phyloP scores from a whole-genome alignment of 2,888 invertebrate species.

The Lasioglossum malachurum region DNA sequence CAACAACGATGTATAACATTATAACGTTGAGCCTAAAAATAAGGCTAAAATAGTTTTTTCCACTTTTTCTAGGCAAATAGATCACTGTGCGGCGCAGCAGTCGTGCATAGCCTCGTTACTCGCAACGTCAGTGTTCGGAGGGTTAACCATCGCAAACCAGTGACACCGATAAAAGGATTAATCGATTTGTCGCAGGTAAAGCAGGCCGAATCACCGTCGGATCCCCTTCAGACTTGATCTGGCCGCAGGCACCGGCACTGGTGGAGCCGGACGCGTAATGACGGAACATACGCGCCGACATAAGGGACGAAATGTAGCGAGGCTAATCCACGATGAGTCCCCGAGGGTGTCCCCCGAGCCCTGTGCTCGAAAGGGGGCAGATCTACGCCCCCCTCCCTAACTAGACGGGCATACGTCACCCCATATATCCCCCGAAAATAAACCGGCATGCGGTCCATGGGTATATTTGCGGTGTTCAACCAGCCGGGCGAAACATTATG shows the following conservation, averaged over 20 bases:
- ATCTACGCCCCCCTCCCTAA: slow-evolving; percentile 56
- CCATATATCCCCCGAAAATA: slow-evolving; percentile 59
- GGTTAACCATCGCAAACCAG: slow-evolving; percentile 18
- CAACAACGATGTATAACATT: too few relatives aligned
- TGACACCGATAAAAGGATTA: slow-evolving; percentile 53
- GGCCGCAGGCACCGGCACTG: slow-evolving; percentile 13
- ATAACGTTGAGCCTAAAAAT: too few relatives aligned
- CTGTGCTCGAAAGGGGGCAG: slow-evolving; percentile 25
- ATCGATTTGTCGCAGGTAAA: slow-evolving; percentile 53
- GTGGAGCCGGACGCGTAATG: slow-evolving; percentile 60
- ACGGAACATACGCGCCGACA: slow-evolving; percentile 82
- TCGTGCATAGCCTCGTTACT: neutral
- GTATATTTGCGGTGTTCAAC: slow-evolving; percentile 80
- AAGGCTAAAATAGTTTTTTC: too few relatives aligned
- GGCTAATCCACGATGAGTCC: slow-evolving; percentile 80
- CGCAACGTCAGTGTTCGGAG: neutral
- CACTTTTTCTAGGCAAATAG: too few relatives aligned
- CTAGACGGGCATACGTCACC: slow-evolving; percentile 65
- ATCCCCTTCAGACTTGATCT: slow-evolving; percentile 15
- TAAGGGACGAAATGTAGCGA: slow-evolving; percentile 84
- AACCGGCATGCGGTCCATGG: slow-evolving; percentile 77
- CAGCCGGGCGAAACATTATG: slow-evolving; percentile 80
- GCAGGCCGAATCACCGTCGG: slow-evolving; percentile 36
- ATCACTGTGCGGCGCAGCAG: neutral
- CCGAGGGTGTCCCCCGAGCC: slow-evolving; percentile 60